Evolutionary conservation across 2,888 invertebrate genomes (phyloP).

Genomic region (Spisula subtruncata): DNA sequence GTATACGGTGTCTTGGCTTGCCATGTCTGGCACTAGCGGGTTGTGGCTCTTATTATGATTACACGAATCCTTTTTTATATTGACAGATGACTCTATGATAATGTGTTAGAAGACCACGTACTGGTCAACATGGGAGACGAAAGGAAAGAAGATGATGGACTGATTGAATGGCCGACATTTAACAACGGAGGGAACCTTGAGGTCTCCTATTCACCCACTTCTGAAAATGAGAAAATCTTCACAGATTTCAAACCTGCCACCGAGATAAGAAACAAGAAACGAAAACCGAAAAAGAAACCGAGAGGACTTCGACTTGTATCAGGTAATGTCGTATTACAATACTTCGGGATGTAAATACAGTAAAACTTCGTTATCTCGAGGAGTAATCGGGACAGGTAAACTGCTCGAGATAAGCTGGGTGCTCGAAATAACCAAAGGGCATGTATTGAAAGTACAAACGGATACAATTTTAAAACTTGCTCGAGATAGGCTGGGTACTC

Average conservation of each 20-base stretch:
- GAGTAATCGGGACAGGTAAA: no score
- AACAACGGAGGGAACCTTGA: conserved; percentile 41
- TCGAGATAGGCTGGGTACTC: no score
- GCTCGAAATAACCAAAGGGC: no score
- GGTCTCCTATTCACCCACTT: conserved; percentile 60
- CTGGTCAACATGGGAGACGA: conserved; percentile 24
- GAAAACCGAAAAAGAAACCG: conserved; percentile 54
- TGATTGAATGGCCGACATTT: conserved; percentile 68
- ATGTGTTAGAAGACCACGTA: background rate
- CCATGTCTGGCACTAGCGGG: no score
- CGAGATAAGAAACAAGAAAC: conserved; percentile 69
- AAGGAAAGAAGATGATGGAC: conserved; percentile 46
- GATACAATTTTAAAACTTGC: no score
- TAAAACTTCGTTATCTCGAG: no score
- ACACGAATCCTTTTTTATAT: background rate
- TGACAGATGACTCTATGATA: background rate
- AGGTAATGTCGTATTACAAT: conserved; percentile 39
- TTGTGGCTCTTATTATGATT: no score
- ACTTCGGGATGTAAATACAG: no score
- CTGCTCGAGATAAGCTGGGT: no score
- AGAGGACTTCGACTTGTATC: conserved; percentile 53
- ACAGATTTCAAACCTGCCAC: conserved; percentile 63
- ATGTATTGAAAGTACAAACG: no score
- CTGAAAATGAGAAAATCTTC: conserved; percentile 61
- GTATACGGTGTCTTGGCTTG: no score